Conservation (phyloP, 2,797 vertebrate genomes). For the Eospalax fontanierii region DNA sequence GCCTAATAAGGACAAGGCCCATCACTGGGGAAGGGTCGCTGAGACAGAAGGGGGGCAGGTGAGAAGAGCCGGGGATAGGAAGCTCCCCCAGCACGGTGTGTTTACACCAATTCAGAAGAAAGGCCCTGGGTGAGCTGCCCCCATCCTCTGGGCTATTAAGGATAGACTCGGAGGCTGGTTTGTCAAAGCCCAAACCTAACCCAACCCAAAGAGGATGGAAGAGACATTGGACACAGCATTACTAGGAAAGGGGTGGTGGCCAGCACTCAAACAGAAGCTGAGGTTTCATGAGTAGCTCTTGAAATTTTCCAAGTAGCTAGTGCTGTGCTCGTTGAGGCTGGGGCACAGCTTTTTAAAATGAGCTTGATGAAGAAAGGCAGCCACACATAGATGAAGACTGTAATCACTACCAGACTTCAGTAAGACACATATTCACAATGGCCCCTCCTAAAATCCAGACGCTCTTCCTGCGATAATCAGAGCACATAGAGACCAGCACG, state of each 20-base stretch:
- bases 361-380: neutral
- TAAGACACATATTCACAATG: accelerated
- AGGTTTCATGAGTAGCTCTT: neutral
- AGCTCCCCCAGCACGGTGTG: accelerated
- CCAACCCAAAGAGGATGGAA: neutral
- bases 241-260: neutral
- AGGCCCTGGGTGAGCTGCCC: accelerated
- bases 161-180: neutral
- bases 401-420: neutral
- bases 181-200: neutral
- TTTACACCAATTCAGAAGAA: accelerated
- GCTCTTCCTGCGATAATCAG: slow-evolving; percentile 21
- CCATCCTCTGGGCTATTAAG: accelerated
- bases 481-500: slow-evolving; percentile 17
- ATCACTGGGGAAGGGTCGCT: neutral
- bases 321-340: accelerated
- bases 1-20: neutral
- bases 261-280: neutral
- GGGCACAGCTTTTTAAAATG: neutral
- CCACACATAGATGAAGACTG: neutral
- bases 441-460: slow-evolving; percentile 4
- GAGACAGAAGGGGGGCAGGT: neutral
- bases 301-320: neutral
- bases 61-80: no score
- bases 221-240: accelerated